These are phyloP conservation scores for Danio tinwini DNA, from an alignment of 2,797 vertebrate genomes.

Conservation along the genomic window DNA sequence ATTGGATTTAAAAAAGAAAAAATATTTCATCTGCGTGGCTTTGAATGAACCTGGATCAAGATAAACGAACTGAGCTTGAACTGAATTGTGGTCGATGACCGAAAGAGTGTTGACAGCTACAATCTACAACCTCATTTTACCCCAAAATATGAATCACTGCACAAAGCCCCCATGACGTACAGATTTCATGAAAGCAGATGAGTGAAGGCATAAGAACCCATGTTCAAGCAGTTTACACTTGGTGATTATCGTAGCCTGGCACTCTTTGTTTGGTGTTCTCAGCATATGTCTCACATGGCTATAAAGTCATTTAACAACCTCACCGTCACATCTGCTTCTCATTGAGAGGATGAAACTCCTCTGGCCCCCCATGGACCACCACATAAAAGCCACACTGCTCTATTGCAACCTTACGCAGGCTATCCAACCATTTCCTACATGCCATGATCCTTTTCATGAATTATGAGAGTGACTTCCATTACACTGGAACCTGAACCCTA, in stretches of 20 bases:
- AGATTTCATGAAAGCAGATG: background rate
- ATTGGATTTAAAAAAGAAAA: background rate
- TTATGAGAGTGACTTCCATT: no score
- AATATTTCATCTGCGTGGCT: background rate
- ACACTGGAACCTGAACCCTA: no score
- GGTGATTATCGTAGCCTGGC: constrained; percentile 51
- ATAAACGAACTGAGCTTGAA: constrained; percentile 3
- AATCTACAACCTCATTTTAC: constrained; percentile 6
- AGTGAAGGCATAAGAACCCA: constrained; percentile 17
- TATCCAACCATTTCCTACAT: no score
- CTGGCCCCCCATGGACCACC: constrained; percentile 63
- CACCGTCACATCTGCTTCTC: constrained; percentile 76
- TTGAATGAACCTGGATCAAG: background rate
- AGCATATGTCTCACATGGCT: constrained; percentile 50
- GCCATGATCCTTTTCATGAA: no score
- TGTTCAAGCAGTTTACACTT: constrained; percentile 46
- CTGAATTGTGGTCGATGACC: constrained; percentile 14
- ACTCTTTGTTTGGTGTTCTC: constrained; percentile 52
- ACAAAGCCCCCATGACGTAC: constrained; percentile 16
- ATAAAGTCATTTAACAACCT: constrained; percentile 65
- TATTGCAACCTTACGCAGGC: constrained; percentile 17
- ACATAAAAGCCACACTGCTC: constrained; percentile 60
- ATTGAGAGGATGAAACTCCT: constrained; percentile 69
- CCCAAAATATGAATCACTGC: background rate
- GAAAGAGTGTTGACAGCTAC: constrained; percentile 10